phyloP scores from a whole-genome alignment of 1,140 invertebrate species.

The Caenorhabditis briggsae region DNA sequence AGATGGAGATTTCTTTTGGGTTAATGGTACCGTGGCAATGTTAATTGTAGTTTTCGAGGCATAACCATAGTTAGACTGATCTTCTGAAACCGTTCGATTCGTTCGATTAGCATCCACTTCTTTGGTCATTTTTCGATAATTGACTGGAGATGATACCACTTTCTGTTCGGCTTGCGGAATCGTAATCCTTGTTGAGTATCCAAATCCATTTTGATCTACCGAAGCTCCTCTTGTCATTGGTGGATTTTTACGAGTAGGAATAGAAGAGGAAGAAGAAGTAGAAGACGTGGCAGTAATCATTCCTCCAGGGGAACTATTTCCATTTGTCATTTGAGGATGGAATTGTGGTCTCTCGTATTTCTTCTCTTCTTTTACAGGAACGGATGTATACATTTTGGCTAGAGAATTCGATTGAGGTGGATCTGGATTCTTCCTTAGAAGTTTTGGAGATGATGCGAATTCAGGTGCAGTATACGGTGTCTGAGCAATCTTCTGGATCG shows the following conservation, averaged over 20 bases:
- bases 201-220: conserved; percentile 22
- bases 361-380: conserved; percentile 39
- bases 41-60: conserved; percentile 13
- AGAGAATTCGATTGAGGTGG: not conserved
- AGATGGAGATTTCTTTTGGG: not conserved
- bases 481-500: not conserved
- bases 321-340: conserved; percentile 29
- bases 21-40: not conserved
- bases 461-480: conserved; percentile 4
- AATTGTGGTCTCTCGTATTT: conserved; percentile 21
- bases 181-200: not conserved
- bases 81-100: conserved; percentile 6
- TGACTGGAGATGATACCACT: not conserved
- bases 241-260: not conserved
- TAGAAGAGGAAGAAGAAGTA: not conserved
- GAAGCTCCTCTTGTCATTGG: conserved; percentile 8
- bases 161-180: not conserved
- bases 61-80: conserved; percentile 2
- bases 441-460: conserved; percentile 19
- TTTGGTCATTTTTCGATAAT: not conserved
- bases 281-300: not conserved
- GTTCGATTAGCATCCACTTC: not conserved
- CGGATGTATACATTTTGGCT: conserved; percentile 8
- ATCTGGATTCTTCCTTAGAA: conserved; percentile 23
- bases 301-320: not conserved